phyloP scores from a whole-genome alignment of 2,888 invertebrate genomes.

The Metacarcinus magister region DNA sequence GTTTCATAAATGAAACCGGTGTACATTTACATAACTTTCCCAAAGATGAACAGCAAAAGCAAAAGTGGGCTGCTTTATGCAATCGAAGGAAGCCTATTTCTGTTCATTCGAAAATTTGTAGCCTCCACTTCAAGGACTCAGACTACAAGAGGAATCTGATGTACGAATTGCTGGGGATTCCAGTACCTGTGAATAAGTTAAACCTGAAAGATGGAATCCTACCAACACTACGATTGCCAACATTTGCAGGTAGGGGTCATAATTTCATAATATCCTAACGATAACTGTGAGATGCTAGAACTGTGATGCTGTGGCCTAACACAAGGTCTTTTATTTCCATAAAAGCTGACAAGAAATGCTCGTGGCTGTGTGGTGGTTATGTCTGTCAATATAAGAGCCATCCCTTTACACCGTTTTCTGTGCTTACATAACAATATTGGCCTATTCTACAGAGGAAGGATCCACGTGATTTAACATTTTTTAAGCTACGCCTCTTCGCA shows the following conservation, averaged over 20 bases:
- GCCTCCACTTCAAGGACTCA: background rate
- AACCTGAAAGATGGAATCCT: slow-evolving; percentile 27
- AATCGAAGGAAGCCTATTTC: background rate
- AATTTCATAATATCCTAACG: slow-evolving; percentile 31
- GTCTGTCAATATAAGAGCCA: no score
- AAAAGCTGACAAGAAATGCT: no score
- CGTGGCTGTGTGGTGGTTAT: no score
- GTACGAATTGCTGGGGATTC: background rate
- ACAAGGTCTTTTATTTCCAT: no score
- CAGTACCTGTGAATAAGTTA: background rate
- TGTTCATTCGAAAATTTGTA: background rate
- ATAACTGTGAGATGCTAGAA: slow-evolving; percentile 13
- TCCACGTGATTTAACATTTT: no score
- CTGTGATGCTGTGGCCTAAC: background rate
- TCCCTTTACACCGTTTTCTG: no score
- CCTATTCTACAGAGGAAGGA: no score
- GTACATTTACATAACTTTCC: background rate
- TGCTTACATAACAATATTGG: no score
- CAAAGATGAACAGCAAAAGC: slow-evolving; percentile 27
- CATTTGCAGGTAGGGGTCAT: background rate
- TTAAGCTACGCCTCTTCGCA: no score
- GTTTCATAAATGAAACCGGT: background rate
- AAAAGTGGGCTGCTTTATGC: background rate
- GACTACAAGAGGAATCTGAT: background rate
- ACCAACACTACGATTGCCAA: slow-evolving; percentile 23